Conservation (phyloP, 2,888 invertebrate species). For the Troides oblongomaculatus region DNA sequence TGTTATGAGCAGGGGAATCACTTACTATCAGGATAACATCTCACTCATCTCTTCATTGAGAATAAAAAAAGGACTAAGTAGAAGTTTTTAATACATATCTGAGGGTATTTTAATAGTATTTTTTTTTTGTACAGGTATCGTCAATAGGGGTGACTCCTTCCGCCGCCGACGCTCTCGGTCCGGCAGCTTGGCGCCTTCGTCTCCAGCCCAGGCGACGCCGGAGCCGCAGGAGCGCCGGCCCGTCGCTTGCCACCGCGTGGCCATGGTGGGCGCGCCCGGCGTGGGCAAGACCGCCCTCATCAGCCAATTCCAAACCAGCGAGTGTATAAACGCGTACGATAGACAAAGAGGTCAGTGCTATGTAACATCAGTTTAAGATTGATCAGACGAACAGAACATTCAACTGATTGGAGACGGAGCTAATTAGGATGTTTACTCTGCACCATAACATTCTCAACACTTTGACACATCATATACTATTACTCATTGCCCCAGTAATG, state of each 20-base stretch:
- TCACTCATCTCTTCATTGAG: no score
- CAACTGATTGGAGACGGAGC: no score
- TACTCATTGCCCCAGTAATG: no score
- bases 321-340: conserved; percentile 96
- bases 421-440: no score
- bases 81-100: no score
- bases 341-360: conserved; percentile 84
- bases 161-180: conserved; percentile 90
- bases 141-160: conserved; percentile 97
- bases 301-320: conserved; percentile 95
- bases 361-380: background rate
- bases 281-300: conserved; percentile 93
- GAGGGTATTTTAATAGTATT: background rate
- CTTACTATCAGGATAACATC: no score
- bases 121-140: conserved; percentile 84
- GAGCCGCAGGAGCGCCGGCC: conserved; percentile 74
- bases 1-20: no score
- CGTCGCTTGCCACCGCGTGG: conserved; percentile 83
- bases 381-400: background rate
- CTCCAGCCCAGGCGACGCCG: conserved; percentile 64
- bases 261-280: conserved; percentile 88
- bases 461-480: no score
- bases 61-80: no score
- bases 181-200: conserved; percentile 87
- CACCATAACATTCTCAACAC: no score